Conservation (phyloP, 1,140 invertebrate species). For the Atta texana region DNA sequence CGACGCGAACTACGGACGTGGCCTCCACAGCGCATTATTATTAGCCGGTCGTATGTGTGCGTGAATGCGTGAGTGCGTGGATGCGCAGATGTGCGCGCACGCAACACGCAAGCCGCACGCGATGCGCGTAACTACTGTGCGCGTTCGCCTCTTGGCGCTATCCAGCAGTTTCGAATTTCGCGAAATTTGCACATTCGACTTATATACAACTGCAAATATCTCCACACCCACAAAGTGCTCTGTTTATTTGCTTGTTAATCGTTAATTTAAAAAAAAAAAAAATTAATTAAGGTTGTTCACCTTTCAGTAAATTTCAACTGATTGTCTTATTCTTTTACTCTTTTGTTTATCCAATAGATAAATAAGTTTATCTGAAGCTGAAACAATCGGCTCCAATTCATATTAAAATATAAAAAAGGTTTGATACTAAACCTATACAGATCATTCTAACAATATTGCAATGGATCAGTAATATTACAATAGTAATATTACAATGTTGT, state of each 20-base stretch:
- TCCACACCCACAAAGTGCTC: background rate
- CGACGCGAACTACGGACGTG: conserved; percentile 47
- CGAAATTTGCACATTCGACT: background rate
- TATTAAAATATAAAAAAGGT: too few relatives aligned
- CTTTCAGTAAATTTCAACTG: too few relatives aligned
- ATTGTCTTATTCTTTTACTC: too few relatives aligned
- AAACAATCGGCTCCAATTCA: too few relatives aligned
- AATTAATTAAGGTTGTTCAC: too few relatives aligned
- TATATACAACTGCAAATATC: background rate
- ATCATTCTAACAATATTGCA: too few relatives aligned
- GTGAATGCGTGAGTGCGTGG: conserved; percentile 71
- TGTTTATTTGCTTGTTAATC: background rate
- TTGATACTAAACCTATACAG: too few relatives aligned
- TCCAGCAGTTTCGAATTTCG: background rate
- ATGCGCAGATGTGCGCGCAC: conserved; percentile 68
- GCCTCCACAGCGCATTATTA: conserved; percentile 73
- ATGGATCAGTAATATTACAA: too few relatives aligned
- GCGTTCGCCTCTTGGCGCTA: conserved; percentile 6
- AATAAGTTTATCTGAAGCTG: too few relatives aligned
- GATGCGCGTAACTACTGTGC: conserved; percentile 64
- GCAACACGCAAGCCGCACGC: conserved; percentile 71
- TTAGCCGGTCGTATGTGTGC: conserved; percentile 75
- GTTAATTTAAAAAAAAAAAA: background rate
- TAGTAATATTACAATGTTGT: too few relatives aligned
- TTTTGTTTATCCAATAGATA: too few relatives aligned